phyloP scores from a whole-genome alignment of 2,888 invertebrate species.

The Latrodectus hesperus region DNA sequence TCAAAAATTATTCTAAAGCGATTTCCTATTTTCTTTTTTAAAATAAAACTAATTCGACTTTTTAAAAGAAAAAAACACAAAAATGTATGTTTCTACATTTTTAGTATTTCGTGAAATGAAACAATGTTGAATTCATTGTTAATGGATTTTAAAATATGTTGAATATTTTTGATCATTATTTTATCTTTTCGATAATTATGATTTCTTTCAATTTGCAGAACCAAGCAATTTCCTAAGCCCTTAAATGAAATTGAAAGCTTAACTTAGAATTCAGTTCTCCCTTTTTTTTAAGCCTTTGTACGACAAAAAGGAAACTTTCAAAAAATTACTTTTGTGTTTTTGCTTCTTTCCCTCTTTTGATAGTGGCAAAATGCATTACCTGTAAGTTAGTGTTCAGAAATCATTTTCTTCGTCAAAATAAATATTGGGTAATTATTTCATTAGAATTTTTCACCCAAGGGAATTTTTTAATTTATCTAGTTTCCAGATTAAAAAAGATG shows the following conservation, averaged over 20 bases:
- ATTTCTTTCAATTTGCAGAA: conserved; percentile 5
- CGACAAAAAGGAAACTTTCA: conserved; percentile 23
- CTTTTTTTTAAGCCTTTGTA: no score
- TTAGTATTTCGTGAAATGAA: not conserved
- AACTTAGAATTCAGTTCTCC: not conserved
- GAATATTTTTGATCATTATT: not conserved
- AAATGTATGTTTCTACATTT: no score
- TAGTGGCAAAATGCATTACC: conserved; percentile 45
- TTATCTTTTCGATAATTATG: not conserved
- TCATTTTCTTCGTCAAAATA: conserved; percentile 52
- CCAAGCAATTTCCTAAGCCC: conserved; percentile 9
- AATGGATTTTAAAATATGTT: no score
- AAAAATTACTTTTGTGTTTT: conserved; percentile 24
- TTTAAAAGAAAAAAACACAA: no score
- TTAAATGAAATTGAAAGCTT: conserved; percentile 33
- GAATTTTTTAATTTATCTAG: conserved; percentile 49
- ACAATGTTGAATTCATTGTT: not conserved
- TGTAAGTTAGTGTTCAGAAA: conserved; percentile 58
- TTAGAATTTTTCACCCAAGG: conserved; percentile 43
- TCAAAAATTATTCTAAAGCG: no score
- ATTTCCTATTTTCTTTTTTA: no score
- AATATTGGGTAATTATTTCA: conserved; percentile 56
- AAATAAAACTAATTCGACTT: no score
- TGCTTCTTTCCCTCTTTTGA: not conserved
- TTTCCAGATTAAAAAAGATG: conserved; percentile 32